Percentiles rank a stretch among this genome's conserved stretches.
These are phyloP conservation scores for Eristalinus sepulchralis DNA, from an alignment of 2,888 invertebrate genomes.

Conservation along the genomic window DNA sequence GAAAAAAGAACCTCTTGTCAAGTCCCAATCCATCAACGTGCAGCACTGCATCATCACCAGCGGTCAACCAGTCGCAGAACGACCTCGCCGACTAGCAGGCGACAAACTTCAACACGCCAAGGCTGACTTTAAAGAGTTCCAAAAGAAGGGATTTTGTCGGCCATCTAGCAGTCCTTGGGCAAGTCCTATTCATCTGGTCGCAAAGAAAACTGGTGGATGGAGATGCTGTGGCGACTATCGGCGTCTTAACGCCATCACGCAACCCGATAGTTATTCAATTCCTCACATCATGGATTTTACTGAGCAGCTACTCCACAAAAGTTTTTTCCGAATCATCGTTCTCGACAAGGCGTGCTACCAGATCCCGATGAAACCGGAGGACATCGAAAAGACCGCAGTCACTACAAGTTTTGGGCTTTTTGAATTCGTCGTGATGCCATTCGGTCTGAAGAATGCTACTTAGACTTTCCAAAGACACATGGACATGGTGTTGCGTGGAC, in stretches of 20 bases:
- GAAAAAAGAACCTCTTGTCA: neutral
- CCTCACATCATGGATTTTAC: conserved; percentile 35
- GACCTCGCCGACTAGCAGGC: conserved; percentile 15
- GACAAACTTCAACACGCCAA: conserved; percentile 18
- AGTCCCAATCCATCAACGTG: neutral
- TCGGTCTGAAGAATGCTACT: conserved; percentile 69
- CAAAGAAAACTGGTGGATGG: neutral
- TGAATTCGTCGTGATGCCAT: conserved; percentile 75
- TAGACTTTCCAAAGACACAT: conserved; percentile 14
- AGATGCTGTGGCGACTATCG: too few species aligned
- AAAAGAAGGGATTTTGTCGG: conserved; percentile 5
- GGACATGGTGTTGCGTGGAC: neutral
- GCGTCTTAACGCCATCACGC: conserved; percentile 65
- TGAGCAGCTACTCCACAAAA: neutral
- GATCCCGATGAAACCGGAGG: conserved; percentile 31
- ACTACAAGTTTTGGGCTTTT: conserved; percentile 76
- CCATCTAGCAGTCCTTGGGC: conserved; percentile 30
- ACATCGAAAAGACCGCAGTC: conserved; percentile 65
- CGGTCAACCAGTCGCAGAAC: conserved; percentile 26
- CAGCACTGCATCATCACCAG: conserved; percentile 22
- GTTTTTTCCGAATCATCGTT: neutral
- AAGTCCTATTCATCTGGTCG: conserved; percentile 19
- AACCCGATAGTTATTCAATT: conserved; percentile 76
- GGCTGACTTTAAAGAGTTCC: conserved; percentile 2
- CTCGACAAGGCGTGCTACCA: too few species aligned